phyloP scores from a whole-genome alignment of 2,888 invertebrate species.

The Brachylomia viminalis region DNA sequence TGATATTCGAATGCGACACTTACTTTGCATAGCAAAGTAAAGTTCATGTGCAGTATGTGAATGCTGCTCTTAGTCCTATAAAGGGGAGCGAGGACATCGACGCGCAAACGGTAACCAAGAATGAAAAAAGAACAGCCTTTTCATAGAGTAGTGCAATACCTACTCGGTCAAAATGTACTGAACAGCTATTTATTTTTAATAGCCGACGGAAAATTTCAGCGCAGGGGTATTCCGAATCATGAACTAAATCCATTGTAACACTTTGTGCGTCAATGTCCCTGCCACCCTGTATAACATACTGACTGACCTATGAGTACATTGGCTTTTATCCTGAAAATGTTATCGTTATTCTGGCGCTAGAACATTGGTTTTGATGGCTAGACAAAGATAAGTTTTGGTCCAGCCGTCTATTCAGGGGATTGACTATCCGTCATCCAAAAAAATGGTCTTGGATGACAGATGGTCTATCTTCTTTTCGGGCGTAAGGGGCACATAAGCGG shows the following conservation, averaged over 20 bases:
- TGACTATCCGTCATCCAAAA: slow-evolving; percentile 20
- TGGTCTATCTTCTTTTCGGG: not conserved
- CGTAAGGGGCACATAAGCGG: too few species aligned
- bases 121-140: too few species aligned
- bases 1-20: not conserved
- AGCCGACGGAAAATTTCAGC: too few species aligned
- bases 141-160: too few species aligned
- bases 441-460: not conserved
- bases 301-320: not conserved
- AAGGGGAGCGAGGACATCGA: too few species aligned
- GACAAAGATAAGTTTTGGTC: not conserved
- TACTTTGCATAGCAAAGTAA: not conserved
- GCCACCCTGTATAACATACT: not conserved
- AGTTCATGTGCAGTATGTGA: not conserved
- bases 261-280: too few species aligned
- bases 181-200: too few species aligned
- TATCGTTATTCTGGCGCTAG: not conserved
- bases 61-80: not conserved
- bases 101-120: too few species aligned
- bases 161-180: too few species aligned
- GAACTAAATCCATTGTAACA: too few species aligned
- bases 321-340: not conserved
- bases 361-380: slow-evolving; percentile 6
- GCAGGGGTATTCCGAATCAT: too few species aligned
- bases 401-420: not conserved